Percentiles rank a stretch among this genome's conserved stretches.
These are phyloP conservation scores for Enteromius viviparus DNA, from an alignment of 2,797 vertebrate genomes.

Conservation along the genomic window DNA sequence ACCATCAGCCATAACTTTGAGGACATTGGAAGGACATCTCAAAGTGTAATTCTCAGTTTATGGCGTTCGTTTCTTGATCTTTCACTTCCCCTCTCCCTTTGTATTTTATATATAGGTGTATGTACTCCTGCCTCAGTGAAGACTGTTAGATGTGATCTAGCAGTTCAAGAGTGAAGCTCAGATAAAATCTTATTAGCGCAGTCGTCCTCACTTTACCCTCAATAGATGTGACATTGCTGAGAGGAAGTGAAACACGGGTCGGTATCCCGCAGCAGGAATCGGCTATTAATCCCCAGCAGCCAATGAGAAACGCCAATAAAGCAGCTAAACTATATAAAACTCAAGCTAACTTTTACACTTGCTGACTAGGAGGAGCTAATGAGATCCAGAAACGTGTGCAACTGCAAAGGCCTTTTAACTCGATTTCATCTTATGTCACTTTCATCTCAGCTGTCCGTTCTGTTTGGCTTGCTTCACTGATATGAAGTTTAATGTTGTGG, in stretches of 20 bases:
- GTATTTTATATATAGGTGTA: conserved; percentile 19
- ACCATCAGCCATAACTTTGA: background rate
- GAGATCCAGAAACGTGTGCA: conserved; percentile 16
- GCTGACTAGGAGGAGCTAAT: conserved; percentile 14
- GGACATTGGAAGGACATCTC: conserved; percentile 15
- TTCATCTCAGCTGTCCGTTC: conserved; percentile 41
- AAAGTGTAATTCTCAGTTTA: background rate
- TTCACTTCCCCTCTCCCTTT: conserved; percentile 15
- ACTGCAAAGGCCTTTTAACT: conserved; percentile 31
- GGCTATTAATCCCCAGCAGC: conserved; percentile 16
- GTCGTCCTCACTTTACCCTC: conserved; percentile 18
- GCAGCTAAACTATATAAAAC: conserved; percentile 7
- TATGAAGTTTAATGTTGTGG: conserved; percentile 25
- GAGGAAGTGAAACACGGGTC: conserved; percentile 14
- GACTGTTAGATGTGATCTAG: conserved; percentile 44
- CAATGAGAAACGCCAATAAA: conserved; percentile 28
- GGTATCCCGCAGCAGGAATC: conserved; percentile 9
- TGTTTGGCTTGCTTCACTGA: conserved; percentile 29
- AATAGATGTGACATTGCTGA: conserved; percentile 11
- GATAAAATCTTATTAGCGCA: conserved; percentile 45
- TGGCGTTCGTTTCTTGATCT: background rate
- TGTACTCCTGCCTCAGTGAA: conserved; percentile 15
- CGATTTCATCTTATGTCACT: conserved; percentile 41
- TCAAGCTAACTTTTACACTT: conserved; percentile 16
- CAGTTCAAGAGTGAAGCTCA: conserved; percentile 3